Evolutionary conservation across 2,113 vertebrate genomes (phyloP).

Genomic region (Neotoma lepida): DNA sequence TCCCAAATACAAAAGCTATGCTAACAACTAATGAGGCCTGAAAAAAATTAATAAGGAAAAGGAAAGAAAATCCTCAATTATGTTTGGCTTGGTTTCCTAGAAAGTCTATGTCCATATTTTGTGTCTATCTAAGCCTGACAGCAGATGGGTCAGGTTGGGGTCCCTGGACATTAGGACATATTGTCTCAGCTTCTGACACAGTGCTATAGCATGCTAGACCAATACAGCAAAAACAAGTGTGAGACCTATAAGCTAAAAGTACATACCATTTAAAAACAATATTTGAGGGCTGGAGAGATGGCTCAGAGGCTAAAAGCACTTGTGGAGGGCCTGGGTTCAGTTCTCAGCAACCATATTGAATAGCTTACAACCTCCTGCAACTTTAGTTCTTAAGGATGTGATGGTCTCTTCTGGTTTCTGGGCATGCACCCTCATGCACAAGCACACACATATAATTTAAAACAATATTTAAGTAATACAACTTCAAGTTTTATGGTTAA

Average conservation of each 20-base stretch:
- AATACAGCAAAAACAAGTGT: background rate
- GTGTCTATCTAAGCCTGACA: background rate
- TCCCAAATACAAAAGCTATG: constrained; percentile 10
- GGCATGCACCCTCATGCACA: background rate
- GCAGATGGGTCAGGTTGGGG: background rate
- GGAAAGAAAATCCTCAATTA: constrained; percentile 7
- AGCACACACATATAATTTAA: background rate
- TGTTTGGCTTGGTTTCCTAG: constrained; percentile 26
- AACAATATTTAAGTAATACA: background rate
- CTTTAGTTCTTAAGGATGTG: background rate
- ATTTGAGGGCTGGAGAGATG: background rate
- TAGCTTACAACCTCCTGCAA: background rate
- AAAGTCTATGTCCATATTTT: background rate
- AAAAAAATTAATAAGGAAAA: background rate
- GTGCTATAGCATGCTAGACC: background rate
- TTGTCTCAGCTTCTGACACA: background rate
- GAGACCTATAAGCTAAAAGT: background rate
- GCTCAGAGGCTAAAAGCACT: background rate
- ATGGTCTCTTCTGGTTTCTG: background rate
- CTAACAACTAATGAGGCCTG: background rate
- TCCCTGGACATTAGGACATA: background rate
- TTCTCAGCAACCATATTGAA: background rate
- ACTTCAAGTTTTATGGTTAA: background rate
- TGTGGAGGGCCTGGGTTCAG: background rate
- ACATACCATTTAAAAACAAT: background rate